A percentile compares a stretch with the other conserved stretches of the same genome.
Evolutionary conservation across 2,888 invertebrate genomes (phyloP).

Genomic region (Platerodrilus igneus): DNA sequence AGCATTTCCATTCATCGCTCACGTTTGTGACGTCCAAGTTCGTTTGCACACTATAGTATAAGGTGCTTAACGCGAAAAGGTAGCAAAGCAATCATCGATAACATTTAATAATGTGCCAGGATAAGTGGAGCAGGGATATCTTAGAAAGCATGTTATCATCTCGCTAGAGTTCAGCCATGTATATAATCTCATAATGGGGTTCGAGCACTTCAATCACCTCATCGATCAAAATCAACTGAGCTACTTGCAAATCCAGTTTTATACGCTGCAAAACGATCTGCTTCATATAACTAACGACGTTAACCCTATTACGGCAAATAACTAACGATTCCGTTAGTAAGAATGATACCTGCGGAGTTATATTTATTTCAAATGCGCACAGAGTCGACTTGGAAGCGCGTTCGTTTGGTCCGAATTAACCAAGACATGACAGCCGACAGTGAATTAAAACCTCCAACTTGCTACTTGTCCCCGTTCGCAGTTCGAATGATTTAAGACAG

Average conservation of each 20-base stretch:
- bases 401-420: constrained; percentile 33
- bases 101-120: constrained; percentile 31
- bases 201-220: constrained; percentile 30
- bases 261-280: too few species aligned
- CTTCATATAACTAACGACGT: too few species aligned
- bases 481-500: constrained; percentile 39
- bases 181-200: constrained; percentile 33
- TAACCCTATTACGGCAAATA: too few species aligned
- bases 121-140: constrained; percentile 22
- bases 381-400: constrained; percentile 23
- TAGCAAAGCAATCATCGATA: constrained; percentile 31
- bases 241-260: too few species aligned
- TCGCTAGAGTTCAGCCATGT: constrained; percentile 28
- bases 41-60: too few species aligned
- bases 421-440: constrained; percentile 34
- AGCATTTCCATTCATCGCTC: too few species aligned
- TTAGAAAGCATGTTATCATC: constrained; percentile 27
- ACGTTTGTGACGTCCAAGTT: too few species aligned
- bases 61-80: constrained; percentile 30
- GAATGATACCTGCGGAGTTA: constrained; percentile 30
- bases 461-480: constrained; percentile 30
- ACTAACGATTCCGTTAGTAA: constrained; percentile 30
- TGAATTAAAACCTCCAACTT: constrained; percentile 36
- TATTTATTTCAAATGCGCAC: constrained; percentile 35
- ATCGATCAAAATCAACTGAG: too few species aligned